Evolutionary conservation across 2,888 invertebrate species (phyloP), one percentile per base, ranked within the genome.

Genomic region (Ennomos quercinarius): DNA sequence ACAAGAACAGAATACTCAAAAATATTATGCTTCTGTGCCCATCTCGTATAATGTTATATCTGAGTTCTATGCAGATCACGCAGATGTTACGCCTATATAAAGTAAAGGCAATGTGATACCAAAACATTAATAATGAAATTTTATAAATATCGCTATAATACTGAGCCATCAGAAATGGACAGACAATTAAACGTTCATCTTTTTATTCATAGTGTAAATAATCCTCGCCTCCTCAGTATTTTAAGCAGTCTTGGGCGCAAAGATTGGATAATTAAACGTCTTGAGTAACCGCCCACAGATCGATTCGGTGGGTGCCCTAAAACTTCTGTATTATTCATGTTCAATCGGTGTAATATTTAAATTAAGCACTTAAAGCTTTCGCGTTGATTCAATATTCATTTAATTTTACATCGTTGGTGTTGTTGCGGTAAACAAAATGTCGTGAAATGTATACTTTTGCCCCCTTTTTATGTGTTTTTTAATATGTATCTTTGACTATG

Each of bases 241-340:
- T 43, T 54, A 38, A 54, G 44, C 44, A 48, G 49, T 42, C 46
- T 42, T 27, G 34, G 51, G 36, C 27, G 48, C 42, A 59, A 64
- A 67, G 61, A 57, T 70, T 66, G 45, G 57, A 58, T 73, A 72
- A 76, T 74, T 66, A 74, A 74, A 72, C 69, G 68, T 66, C 68
- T 69, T 70, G 59, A 68, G 70, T 54, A 68, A 63, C 57, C 53
- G 46, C 42, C 64, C 69, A 61, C 69, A 67, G 62, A 74, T 76
- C 67, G 73, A 76, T 77, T 69, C 66, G 60, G 61, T 52, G 64
- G 68, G 67, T 71, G 67, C 71, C 64, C 72, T 73, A 71, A 75
- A 74, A 77, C 80, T 80, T 68, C 68, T 83, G 75, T 78, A 72
- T 83, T 80, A 84, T 86, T 84, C 83, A 85, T 81, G 69, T 76